Percentiles rank a stretch among this genome's conserved stretches.
These are phyloP conservation scores for Pangasius djambal DNA, from an alignment of 2,797 vertebrate species.

Conservation along the genomic window DNA sequence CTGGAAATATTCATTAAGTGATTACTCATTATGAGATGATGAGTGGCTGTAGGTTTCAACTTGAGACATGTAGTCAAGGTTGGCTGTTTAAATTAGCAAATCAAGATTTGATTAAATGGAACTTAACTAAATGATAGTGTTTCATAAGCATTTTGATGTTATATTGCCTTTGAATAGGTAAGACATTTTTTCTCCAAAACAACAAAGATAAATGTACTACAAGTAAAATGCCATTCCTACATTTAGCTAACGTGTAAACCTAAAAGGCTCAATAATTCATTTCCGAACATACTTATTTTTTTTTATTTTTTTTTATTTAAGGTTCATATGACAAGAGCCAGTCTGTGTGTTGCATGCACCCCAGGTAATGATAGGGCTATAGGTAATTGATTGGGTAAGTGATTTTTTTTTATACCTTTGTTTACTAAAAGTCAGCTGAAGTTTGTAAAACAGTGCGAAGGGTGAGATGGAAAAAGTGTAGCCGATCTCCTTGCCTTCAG, in stretches of 20 bases:
- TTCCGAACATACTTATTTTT: not conserved
- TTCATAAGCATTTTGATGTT: not conserved
- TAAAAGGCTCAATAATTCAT: not conserved
- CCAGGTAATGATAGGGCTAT: not conserved
- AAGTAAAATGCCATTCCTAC: not conserved
- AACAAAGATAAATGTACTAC: not conserved
- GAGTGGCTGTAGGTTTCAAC: not conserved
- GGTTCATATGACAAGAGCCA: not conserved
- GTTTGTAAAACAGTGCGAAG: constrained; percentile 27
- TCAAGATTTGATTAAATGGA: constrained; percentile 3
- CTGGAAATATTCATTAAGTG: constrained; percentile 1
- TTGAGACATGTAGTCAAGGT: not conserved
- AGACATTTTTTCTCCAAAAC: not conserved
- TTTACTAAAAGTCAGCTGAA: not conserved
- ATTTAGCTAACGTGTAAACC: not conserved
- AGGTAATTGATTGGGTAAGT: not conserved
- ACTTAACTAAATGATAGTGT: not conserved
- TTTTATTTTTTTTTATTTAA: not conserved
- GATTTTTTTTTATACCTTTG: not conserved
- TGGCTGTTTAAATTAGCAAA: not conserved
- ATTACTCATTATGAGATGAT: constrained; percentile 21
- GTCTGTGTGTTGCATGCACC: not conserved
- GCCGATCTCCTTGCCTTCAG: constrained; percentile 45
- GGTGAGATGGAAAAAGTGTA: constrained; percentile 35
- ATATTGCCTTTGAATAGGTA: not conserved